These are phyloP conservation scores for Corythornis cristatus DNA, from an alignment of 2,113 vertebrate genomes.

Conservation along the genomic window DNA sequence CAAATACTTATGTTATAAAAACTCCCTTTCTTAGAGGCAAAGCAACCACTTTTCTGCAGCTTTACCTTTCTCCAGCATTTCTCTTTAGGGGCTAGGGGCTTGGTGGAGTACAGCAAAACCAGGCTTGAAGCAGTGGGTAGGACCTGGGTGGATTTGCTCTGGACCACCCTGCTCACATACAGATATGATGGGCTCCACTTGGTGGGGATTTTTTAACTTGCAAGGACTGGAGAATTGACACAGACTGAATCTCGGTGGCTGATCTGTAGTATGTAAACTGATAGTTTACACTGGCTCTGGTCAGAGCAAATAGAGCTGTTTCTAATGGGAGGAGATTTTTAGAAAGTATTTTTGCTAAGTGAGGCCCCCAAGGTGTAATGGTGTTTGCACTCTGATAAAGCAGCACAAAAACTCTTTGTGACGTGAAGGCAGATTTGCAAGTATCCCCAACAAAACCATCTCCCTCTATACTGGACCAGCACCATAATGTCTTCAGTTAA, in stretches of 20 bases:
- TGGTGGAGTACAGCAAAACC: not conserved
- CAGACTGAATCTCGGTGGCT: not conserved
- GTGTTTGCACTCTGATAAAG: not conserved
- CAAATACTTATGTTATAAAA: not conserved
- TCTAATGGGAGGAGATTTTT: not conserved
- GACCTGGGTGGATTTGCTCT: not conserved
- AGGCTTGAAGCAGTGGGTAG: not conserved
- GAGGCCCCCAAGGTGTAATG: not conserved
- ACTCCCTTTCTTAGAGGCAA: not conserved
- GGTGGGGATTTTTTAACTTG: not conserved
- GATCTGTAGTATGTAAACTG: not conserved
- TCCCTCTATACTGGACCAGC: accelerated
- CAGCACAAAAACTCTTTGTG: not conserved
- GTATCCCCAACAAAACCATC: no score
- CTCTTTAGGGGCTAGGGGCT: not conserved
- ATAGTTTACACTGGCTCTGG: not conserved
- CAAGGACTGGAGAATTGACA: not conserved
- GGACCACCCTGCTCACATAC: accelerated
- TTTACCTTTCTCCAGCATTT: not conserved
- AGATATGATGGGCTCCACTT: not conserved
- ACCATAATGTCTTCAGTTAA: not conserved
- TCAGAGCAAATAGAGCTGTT: not conserved
- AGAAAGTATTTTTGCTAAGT: not conserved
- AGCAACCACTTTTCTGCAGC: not conserved
- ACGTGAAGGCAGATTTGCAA: not conserved